A percentile compares a stretch with the other conserved stretches of the same genome.
These are phyloP conservation scores for Phymastichus coffea DNA, from an alignment of 1,140 invertebrate genomes.

Conservation along the genomic window DNA sequence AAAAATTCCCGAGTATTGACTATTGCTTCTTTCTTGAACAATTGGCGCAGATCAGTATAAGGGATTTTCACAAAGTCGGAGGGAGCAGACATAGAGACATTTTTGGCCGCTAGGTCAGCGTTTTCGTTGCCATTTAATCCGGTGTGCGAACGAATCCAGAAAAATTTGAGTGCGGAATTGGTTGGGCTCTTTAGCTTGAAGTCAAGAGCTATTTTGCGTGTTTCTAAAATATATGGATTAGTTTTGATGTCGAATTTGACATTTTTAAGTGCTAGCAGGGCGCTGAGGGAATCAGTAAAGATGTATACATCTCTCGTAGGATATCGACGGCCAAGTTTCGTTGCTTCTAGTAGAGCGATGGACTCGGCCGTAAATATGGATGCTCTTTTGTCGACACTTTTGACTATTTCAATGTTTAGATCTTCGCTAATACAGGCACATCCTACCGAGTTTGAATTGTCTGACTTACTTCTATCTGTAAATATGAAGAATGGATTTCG, in stretches of 20 bases:
- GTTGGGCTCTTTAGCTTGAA: too few species aligned
- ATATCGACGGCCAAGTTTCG: too few species aligned
- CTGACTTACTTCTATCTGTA: slow-evolving; percentile 14
- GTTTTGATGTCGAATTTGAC: neutral
- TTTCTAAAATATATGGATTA: neutral
- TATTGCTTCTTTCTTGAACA: too few species aligned
- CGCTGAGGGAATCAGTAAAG: neutral
- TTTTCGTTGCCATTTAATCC: too few species aligned
- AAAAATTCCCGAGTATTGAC: too few species aligned
- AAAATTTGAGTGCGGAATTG: neutral
- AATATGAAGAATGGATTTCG: neutral
- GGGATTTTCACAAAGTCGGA: neutral
- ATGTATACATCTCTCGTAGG: too few species aligned
- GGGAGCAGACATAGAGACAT: neutral
- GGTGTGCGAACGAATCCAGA: too few species aligned
- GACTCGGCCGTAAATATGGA: slow-evolving; percentile 13
- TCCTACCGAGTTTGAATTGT: neutral
- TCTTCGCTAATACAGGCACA: too few species aligned
- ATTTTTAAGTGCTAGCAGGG: neutral
- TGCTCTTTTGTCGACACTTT: neutral
- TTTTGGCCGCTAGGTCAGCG: too few species aligned
- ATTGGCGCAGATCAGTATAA: too few species aligned
- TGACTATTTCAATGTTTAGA: too few species aligned
- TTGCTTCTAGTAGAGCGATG: too few species aligned
- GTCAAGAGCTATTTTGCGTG: neutral